A percentile compares a stretch with the other conserved stretches of the same genome.
These are phyloP conservation scores for Menura novaehollandiae DNA, from an alignment of 2,113 vertebrate genomes.

Conservation along the genomic window DNA sequence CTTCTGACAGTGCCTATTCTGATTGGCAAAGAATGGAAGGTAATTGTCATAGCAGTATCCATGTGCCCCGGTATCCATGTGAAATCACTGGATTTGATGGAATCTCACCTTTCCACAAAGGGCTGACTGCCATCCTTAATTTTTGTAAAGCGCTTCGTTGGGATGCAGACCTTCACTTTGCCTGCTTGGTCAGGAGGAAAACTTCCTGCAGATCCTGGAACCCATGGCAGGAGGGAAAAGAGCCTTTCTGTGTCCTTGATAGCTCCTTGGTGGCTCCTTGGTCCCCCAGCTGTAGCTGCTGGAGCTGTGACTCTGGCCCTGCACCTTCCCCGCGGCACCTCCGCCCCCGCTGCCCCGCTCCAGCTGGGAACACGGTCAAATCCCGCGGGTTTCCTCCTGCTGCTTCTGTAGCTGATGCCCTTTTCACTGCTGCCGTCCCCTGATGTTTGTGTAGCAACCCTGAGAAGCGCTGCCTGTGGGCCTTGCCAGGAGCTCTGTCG, in stretches of 20 bases:
- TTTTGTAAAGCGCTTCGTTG: fast-evolving
- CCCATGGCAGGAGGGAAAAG: fast-evolving
- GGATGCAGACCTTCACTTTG: background rate
- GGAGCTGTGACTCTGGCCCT: fast-evolving
- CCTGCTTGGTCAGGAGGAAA: background rate
- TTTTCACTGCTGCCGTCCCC: background rate
- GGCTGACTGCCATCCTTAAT: background rate
- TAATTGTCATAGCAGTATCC: background rate
- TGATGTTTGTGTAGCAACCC: fast-evolving
- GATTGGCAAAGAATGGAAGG: background rate
- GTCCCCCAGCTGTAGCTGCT: background rate
- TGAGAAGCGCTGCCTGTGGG: background rate
- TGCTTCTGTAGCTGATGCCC: background rate
- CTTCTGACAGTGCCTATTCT: background rate
- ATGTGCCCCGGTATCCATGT: fast-evolving
- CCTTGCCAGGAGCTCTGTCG: fast-evolving
- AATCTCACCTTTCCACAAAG: background rate
- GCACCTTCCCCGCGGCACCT: fast-evolving
- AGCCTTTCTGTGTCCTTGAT: background rate
- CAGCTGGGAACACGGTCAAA: background rate
- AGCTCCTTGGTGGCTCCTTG: background rate
- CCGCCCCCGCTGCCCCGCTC: fast-evolving
- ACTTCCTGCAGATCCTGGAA: background rate
- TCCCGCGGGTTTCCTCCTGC: background rate
- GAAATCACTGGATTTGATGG: background rate